Conservation (phyloP, 1,140 invertebrate species). For the Neocloeon triangulifer region DNA sequence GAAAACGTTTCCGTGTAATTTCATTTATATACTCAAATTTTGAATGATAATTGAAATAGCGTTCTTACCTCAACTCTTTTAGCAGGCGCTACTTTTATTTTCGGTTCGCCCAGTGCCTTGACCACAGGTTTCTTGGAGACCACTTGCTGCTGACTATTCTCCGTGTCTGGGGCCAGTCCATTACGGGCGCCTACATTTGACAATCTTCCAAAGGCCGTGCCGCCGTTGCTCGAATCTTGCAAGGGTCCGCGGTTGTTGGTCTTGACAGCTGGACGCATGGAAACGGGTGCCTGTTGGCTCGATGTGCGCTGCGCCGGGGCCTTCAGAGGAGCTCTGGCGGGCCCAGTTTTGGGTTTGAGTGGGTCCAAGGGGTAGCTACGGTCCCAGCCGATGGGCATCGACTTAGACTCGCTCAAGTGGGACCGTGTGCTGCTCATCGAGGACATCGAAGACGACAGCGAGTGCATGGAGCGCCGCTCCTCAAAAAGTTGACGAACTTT, state of each 20-base stretch:
- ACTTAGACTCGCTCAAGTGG: slow-evolving; percentile 14
- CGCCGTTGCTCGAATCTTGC: slow-evolving; percentile 9
- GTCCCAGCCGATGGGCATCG: slow-evolving; percentile 45
- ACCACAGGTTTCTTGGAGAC: no score
- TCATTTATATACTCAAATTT: no score
- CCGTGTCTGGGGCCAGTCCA: slow-evolving; percentile 15
- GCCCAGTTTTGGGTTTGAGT: slow-evolving; percentile 20
- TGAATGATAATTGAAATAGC: no score
- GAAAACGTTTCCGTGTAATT: no score
- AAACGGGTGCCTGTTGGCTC: no score
- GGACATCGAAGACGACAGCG: no score
- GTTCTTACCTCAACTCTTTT: no score
- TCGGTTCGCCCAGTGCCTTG: no score
- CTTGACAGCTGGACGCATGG: no score
- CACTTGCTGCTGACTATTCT: no score
- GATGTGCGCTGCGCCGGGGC: slow-evolving; percentile 14
- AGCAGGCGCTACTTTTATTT: no score
- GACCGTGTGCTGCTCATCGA: no score
- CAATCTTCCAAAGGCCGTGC: slow-evolving; percentile 16
- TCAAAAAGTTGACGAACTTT: slow-evolving; percentile 60
- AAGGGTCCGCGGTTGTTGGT: slow-evolving; percentile 7
- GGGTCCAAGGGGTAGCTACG: slow-evolving; percentile 59
- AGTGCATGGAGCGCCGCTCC: slow-evolving; percentile 43
- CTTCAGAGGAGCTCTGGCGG: slow-evolving; percentile 19
- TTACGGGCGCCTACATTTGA: slow-evolving; percentile 16